phyloP scores from a whole-genome alignment of 2,888 invertebrate genomes.

The Dasypolia templi region DNA sequence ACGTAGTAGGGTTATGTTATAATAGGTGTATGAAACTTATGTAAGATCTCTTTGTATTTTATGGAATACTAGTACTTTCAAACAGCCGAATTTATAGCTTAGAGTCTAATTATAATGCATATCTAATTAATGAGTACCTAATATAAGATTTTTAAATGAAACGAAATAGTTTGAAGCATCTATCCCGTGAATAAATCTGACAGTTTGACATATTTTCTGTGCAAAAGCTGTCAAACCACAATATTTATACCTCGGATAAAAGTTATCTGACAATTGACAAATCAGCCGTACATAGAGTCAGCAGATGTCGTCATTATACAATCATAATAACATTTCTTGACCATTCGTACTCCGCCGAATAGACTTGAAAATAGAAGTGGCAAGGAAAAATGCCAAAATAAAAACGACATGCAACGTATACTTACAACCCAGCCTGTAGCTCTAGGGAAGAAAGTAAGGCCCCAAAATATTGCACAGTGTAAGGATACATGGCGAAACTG shows the following conservation, averaged over 20 bases:
- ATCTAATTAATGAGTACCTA: no score
- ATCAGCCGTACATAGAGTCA: background rate
- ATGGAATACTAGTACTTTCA: background rate
- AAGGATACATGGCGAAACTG: conserved; percentile 61
- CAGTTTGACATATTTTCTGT: no score
- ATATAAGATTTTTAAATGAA: background rate
- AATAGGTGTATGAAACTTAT: background rate
- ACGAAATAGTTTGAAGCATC: background rate
- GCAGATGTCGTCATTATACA: background rate
- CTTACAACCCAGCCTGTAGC: conserved; percentile 8
- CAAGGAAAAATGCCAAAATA: conserved; percentile 30
- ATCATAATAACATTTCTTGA: conserved; percentile 8
- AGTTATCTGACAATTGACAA: no score
- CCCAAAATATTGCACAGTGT: conserved; percentile 57
- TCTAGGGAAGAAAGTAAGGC: conserved; percentile 5
- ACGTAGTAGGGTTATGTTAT: background rate
- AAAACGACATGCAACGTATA: conserved; percentile 21
- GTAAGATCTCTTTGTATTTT: background rate
- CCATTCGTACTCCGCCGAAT: conserved; percentile 17
- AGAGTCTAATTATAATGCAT: background rate
- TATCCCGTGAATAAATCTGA: no score
- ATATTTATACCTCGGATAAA: no score
- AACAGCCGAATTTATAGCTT: background rate
- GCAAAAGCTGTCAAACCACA: no score
- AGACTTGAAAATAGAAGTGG: conserved; percentile 2